Conservation (phyloP, 1,140 invertebrate species). For the Chironomus tepperi region DNA sequence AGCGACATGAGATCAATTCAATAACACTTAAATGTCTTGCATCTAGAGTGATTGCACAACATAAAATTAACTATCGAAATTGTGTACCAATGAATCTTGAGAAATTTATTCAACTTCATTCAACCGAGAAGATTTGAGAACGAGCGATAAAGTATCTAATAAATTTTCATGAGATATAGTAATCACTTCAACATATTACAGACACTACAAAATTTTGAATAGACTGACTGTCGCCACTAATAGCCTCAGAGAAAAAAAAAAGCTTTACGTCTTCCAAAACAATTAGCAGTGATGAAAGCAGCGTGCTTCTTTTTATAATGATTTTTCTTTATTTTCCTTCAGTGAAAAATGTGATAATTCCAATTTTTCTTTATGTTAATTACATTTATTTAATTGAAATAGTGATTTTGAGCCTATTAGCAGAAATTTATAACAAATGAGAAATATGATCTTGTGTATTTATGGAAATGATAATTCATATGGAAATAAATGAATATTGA, state of each 20-base stretch:
- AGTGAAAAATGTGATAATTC: not conserved
- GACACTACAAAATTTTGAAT: not conserved
- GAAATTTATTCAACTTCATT: conserved; percentile 72
- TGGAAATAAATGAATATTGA: no score
- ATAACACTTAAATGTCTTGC: conserved; percentile 74
- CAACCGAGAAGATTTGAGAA: conserved; percentile 38
- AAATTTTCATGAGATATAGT: no score
- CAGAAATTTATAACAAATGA: no score
- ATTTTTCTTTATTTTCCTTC: not conserved
- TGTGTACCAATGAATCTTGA: conserved; percentile 61
- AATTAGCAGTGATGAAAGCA: not conserved
- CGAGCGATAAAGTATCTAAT: not conserved
- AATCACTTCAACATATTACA: no score
- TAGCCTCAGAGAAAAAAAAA: not conserved
- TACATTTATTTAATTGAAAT: no score
- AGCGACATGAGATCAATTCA: conserved; percentile 56
- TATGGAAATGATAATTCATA: no score
- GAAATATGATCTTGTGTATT: no score
- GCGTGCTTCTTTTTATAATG: not conserved
- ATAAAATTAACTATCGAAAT: conserved; percentile 58
- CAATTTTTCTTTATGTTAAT: not conserved
- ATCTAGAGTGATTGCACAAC: conserved; percentile 59
- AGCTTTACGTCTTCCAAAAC: not conserved
- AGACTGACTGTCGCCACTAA: conserved; percentile 1
- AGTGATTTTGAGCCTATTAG: no score